phyloP scores from a whole-genome alignment of 2,797 vertebrate species.

The Holocentrus rufus region DNA sequence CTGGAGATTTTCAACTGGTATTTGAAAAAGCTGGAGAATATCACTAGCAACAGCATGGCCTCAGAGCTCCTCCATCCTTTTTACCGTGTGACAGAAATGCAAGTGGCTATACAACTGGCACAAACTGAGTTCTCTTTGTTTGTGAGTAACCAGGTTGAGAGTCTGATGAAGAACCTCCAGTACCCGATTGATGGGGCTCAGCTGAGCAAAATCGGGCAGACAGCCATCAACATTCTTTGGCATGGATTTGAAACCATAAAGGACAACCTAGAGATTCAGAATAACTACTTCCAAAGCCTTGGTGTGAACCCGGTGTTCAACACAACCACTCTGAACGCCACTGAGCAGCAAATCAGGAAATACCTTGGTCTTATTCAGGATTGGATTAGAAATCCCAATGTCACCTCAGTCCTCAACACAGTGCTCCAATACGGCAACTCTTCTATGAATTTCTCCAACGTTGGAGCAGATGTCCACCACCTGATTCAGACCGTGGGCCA shows the following conservation, averaged over 20 bases:
- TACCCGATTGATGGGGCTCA: conserved; percentile 70
- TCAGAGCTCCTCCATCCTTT: conserved; percentile 68
- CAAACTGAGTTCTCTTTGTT: conserved; percentile 63
- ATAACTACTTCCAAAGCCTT: conserved; percentile 9
- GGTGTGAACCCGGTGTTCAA: conserved; percentile 29
- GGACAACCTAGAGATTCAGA: conserved; percentile 55
- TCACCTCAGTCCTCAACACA: conserved; percentile 52
- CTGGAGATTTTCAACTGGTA: conserved; percentile 78
- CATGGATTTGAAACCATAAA: conserved; percentile 54
- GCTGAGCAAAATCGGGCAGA: conserved; percentile 65
- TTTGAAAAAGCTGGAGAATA: conserved; percentile 73
- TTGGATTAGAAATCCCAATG: conserved; percentile 75
- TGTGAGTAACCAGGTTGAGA: conserved; percentile 56
- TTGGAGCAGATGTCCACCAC: conserved; percentile 62
- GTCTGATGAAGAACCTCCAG: conserved; percentile 58
- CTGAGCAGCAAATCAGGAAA: conserved; percentile 61
- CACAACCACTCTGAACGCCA: conserved; percentile 43
- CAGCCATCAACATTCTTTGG: conserved; percentile 58
- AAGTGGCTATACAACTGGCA: conserved; percentile 62
- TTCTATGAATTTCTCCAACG: conserved; percentile 47
- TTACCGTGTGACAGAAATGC: conserved; percentile 69
- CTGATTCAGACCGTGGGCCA: conserved; percentile 59
- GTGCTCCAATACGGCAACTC: conserved; percentile 74
- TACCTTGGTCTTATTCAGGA: conserved; percentile 63
- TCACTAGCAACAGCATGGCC: conserved; percentile 66